Base-by-base conservation (phyloP, 2,797 vertebrate species). In the Borostomias antarcticus region DNA sequence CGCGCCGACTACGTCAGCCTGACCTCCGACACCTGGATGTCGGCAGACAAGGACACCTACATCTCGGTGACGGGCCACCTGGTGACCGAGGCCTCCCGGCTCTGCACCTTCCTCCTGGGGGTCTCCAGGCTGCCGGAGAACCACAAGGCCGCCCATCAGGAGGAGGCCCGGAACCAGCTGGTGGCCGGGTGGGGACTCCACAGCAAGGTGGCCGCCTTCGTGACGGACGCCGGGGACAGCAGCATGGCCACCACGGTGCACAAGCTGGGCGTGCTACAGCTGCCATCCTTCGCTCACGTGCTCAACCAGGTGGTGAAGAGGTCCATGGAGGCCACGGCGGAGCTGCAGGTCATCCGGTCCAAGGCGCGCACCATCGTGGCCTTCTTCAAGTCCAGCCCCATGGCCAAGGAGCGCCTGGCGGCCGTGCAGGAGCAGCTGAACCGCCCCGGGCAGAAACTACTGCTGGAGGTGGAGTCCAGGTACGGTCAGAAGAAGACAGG, bases 11-110 rank as follows among this genome's bases (percentile, higher is more conserved):
- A 13, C 52, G 15, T 69, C 2, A 56, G 62, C 30, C 47, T 70
- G 26, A 52, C 61, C n/a, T 54, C 57, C 8, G 62, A 71, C 37
- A 69, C 69, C 52, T 74, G 68, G 59, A 72, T 30, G 3, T 61
- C 33, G 9, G 28, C 58, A 19, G 69, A 69, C 21, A 45, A 30
- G 19, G 15, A 57, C 28, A 58, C 53, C 7, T 58, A 58, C 19
- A 30, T 63, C 19, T 63, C 61, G 0, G 51, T 70, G 56, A 70
- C 62, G 7, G 64, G 69, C 13, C 62, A 71, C 45, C 40, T 65
- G 26, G 23, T 70, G 11, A 25, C 54, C 4, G 61, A 64, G 8
- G 17, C 52, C 11, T 26, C 29, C 54, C 54, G 40, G 48, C 57
- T 71, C 10, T 53, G n/a, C 33, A 65, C 69, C 19, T 52, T 50